Base-by-base conservation (phyloP, 2,797 vertebrate species). In the Poeciliopsis presidionis region DNA sequence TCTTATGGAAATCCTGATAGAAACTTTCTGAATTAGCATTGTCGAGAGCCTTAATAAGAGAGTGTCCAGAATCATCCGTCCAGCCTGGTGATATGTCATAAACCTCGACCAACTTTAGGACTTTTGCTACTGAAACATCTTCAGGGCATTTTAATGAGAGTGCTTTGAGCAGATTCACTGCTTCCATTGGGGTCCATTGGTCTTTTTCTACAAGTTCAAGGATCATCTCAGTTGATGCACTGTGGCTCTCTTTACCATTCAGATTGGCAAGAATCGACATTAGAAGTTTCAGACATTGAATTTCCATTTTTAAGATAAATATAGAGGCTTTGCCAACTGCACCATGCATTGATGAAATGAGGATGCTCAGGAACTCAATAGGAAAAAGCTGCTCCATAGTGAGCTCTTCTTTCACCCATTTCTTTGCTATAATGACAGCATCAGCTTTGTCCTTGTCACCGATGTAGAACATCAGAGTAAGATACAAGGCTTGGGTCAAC, bases 391-490 rank as follows among this genome's bases (percentile, higher is more conserved):
- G 28, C 65, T 78, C 65, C 11, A 13, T 4, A 6, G 76, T 75
- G 30, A 75, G 39, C 22, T 78, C 76, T 2, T 28, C 39, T 41
- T 72, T 0, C 0, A 14, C 65, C 81, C 76, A 82, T 36, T 63
- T 13, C 72, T 65, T 78, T 46, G 81, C 76, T 33, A 55, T 0
- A 2, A 72, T 0, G 0, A 0, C 36, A 0, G 45, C 46, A 65
- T 82, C 81, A 16, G 0, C 33, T 20, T 12, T 61, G 0, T 0
- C 0, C 0, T 0, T 0, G 4, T 78, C 53, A 77, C 0, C 0
- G 0, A 74, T 43, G 30, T 78, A 0, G 8, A 46, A 22, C 65
- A 83, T 76, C 51, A 83, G 43, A 53, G 72, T 83, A 8, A 79
- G 59, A 57, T 79, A 80, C 70, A 83, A 3, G 22, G 81, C 74